phyloP scores from a whole-genome alignment of 2,888 invertebrate genomes.

The Plutella xylostella region DNA sequence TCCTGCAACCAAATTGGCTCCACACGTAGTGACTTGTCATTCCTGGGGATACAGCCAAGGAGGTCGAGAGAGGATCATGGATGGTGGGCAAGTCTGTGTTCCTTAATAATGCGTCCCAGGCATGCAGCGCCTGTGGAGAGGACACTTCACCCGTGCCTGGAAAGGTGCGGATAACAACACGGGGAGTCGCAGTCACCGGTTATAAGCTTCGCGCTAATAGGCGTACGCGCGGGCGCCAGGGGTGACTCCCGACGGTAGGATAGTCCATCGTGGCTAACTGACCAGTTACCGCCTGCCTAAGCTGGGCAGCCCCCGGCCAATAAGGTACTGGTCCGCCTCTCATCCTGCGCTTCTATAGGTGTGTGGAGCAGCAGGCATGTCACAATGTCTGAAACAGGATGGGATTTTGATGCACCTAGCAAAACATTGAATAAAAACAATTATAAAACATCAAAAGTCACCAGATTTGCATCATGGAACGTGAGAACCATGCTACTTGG shows the following conservation, averaged over 20 bases:
- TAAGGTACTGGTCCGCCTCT: not conserved
- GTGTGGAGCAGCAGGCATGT: not conserved
- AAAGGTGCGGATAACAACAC: too few relatives aligned
- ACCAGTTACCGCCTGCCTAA: not conserved
- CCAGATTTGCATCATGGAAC: not conserved
- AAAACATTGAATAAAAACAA: not conserved
- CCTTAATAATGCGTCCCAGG: too few relatives aligned
- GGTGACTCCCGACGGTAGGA: not conserved
- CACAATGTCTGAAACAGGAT: not conserved
- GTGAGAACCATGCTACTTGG: not conserved
- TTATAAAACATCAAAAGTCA: not conserved
- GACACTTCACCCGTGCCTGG: too few relatives aligned
- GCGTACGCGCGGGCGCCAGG: not conserved
- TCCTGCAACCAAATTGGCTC: not conserved
- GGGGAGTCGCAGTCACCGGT: not conserved
- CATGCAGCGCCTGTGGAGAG: not conserved
- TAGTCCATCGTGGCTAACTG: not conserved
- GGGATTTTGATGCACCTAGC: too few relatives aligned
- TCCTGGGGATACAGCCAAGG: not conserved
- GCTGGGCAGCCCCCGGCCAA: not conserved
- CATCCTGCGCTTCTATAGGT: not conserved
- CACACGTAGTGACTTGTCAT: not conserved
- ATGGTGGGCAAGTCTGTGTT: too few relatives aligned
- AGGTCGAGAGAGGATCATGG: not conserved
- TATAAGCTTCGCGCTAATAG: not conserved